These are phyloP conservation scores for Zygothrica quintamaculata DNA, from an alignment of 2,888 invertebrate species.

Conservation along the genomic window DNA sequence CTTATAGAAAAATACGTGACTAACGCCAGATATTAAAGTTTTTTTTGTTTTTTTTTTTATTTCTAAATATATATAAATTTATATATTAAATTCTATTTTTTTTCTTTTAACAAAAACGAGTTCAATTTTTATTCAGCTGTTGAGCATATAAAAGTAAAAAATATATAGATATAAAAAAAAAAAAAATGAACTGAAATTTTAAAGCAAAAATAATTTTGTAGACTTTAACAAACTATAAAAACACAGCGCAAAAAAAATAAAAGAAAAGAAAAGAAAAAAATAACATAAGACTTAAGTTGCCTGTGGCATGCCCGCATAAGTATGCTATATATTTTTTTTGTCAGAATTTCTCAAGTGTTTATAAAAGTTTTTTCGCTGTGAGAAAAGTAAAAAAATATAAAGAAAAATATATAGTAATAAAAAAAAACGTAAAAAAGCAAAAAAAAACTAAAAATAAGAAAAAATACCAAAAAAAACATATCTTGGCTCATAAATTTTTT, in stretches of 20 bases:
- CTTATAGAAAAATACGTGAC: no score
- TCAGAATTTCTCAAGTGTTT: neutral
- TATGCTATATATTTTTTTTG: conserved; percentile 24
- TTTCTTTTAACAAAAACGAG: no score
- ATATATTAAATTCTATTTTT: no score
- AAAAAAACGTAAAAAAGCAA: no score
- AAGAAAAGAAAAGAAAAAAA: neutral
- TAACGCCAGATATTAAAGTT: no score
- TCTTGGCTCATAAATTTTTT: neutral
- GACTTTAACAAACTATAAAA: neutral
- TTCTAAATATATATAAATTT: no score
- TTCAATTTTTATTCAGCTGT: no score
- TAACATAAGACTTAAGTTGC: neutral
- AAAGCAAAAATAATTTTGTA: no score
- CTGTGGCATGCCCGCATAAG: conserved; percentile 14
- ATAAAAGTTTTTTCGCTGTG: neutral
- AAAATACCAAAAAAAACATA: neutral
- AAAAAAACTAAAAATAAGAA: neutral
- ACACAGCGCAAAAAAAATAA: neutral
- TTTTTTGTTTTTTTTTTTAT: no score
- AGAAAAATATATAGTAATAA: neutral
- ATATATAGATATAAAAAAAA: no score
- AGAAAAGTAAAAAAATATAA: neutral
- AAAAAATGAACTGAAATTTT: no score
- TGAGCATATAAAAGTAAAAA: no score